Base-by-base conservation (phyloP, 1,140 invertebrate species). In the Pseudomyrmex sp. region DNA sequence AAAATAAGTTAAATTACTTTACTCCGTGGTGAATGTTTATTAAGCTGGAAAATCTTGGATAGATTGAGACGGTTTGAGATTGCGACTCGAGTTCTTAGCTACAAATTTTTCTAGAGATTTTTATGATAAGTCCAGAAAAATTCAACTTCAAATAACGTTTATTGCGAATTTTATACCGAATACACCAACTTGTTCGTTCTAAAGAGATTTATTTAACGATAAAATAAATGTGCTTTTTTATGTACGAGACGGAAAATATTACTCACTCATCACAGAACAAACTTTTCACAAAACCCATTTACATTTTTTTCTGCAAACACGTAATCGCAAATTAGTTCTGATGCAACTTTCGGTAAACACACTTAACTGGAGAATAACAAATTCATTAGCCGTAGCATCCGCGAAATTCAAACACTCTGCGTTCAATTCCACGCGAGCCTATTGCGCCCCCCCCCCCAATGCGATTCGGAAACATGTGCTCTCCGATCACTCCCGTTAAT, bases 351-450 rank as follows among this genome's bases (percentile, higher is more conserved):
- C 5, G 35, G 35, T 35, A 35, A 35, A 35, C 35, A 35, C 26
- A 35, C 35, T 35, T 7, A 35, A 35, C 35, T 35, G 0, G 35
- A 35, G 35, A n/a, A 12, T 7, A 65, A 65, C n/a, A 13, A 76
- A 77, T 44, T 50, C n/a, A 35, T 7, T 10, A 75, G n/a, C 52
- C 15, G 9, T 4, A 23, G 26, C 18, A 77, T 58, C 48, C 46
- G 50, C 65, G 13, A 69, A 23, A 35, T 68, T 18, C 12, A 59
- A 59, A 46, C 7, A 23, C 13, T 56, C 23, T 54, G 35, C 23
- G 23, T 70, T 13, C 66, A 80, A 80, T 80, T 80, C 76, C 76
- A 72, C 46, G 46, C 76, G 54, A 46, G 76, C 76, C 65, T 69
- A 58, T 12, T 79, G 20, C 76, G 52, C 48, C 46, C 72, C 18